These are phyloP conservation scores for Novumbra hubbsi DNA, from an alignment of 2,797 vertebrate species.

Conservation along the genomic window DNA sequence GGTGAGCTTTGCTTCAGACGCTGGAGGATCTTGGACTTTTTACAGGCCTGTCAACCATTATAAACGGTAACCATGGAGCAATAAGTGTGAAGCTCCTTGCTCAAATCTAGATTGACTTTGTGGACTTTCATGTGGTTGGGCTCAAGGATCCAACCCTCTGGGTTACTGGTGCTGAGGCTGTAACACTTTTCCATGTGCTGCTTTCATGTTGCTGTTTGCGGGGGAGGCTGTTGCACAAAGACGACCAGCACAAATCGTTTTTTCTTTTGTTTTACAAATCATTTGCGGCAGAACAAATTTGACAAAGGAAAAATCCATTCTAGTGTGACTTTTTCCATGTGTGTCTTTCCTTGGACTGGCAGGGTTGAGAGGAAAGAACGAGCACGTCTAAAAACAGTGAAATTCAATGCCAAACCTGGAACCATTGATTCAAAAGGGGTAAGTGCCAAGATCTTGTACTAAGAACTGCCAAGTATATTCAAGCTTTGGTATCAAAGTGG, in stretches of 20 bases:
- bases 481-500: not conserved
- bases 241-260: not conserved
- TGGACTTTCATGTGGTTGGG: too few relatives aligned
- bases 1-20: conserved; percentile 66
- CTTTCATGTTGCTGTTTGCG: too few relatives aligned
- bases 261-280: not conserved
- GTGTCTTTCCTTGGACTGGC: conserved; percentile 42
- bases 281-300: not conserved
- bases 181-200: too few relatives aligned
- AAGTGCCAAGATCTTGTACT: conserved; percentile 56
- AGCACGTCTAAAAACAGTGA: conserved; percentile 94
- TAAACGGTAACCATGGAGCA: too few relatives aligned
- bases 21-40: not conserved
- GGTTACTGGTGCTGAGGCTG: too few relatives aligned
- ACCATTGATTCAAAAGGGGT: conserved; percentile 95
- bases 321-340: conserved; percentile 5
- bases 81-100: too few relatives aligned
- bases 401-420: conserved; percentile 93
- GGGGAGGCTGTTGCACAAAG: not conserved
- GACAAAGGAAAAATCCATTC: not conserved
- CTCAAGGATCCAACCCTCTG: too few relatives aligned
- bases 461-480: conserved; percentile 4
- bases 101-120: too few relatives aligned
- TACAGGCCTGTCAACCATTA: not conserved
- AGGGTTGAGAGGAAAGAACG: conserved; percentile 96